phyloP scores from a whole-genome alignment of 2,888 invertebrate species.

The Phengaris arion region DNA sequence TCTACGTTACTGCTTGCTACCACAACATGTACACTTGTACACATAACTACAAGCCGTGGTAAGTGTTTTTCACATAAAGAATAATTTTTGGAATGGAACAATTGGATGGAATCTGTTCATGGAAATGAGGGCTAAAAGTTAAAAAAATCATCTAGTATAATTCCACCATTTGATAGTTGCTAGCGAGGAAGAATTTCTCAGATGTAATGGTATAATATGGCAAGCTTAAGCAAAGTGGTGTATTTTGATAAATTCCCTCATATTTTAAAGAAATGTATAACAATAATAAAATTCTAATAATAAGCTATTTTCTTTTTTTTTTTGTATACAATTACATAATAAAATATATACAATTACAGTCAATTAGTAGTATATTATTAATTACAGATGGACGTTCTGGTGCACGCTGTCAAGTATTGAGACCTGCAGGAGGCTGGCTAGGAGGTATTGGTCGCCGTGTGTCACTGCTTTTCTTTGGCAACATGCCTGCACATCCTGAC shows the following conservation, averaged over 20 bases:
- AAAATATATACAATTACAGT: no score
- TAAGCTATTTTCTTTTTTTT: no score
- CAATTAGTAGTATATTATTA: background rate
- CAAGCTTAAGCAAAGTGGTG: no score
- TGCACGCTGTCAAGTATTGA: constrained; percentile 83
- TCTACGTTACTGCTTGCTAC: constrained; percentile 86
- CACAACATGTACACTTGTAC: constrained; percentile 89
- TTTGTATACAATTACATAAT: no score
- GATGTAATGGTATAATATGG: no score
- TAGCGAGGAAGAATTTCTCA: no score
- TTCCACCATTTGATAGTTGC: no score
- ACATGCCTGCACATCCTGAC: constrained; percentile 82
- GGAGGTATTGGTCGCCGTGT: constrained; percentile 92
- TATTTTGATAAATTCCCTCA: no score
- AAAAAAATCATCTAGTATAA: no score
- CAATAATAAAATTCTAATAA: no score
- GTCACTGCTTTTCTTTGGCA: constrained; percentile 89
- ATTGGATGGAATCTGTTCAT: no score
- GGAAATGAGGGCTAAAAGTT: background rate
- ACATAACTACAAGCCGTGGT: constrained; percentile 38
- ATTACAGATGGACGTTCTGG: constrained; percentile 83
- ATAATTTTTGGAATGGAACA: background rate
- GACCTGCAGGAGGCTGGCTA: constrained; percentile 89
- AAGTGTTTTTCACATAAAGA: background rate
- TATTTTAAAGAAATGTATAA: no score